Conservation (phyloP, 2,113 vertebrate species). For the Nothocercus nigrocapillus region DNA sequence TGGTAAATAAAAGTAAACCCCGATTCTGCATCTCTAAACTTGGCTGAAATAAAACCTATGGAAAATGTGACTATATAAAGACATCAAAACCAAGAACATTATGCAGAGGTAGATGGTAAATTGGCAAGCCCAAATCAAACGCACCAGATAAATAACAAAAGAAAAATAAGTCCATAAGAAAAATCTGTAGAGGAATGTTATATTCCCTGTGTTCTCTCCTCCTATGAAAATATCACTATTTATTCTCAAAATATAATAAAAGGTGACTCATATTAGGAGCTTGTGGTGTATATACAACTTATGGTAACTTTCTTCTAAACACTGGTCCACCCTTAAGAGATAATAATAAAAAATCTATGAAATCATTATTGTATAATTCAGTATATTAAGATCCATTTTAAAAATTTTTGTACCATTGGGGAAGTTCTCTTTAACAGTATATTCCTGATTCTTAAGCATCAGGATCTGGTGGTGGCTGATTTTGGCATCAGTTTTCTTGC, state of each 20-base stretch:
- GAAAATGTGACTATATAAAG: not conserved
- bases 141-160: not conserved
- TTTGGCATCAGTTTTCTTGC: not conserved
- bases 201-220: not conserved
- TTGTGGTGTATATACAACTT: not conserved
- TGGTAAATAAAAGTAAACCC: not conserved
- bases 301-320: not conserved
- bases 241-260: not conserved
- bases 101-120: not conserved
- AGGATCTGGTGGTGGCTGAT: not conserved
- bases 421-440: accelerated
- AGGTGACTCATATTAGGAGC: not conserved
- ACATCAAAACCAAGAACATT: not conserved
- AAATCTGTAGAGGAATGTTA: not conserved
- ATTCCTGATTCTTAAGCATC: not conserved
- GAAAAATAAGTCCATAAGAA: not conserved
- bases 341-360: not conserved
- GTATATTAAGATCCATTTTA: not conserved
- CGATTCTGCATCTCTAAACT: not conserved
- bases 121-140: not conserved
- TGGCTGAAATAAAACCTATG: not conserved
- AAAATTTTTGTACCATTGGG: not conserved
- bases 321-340: not conserved
- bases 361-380: not conserved
- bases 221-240: not conserved